Percentiles rank a stretch among this genome's conserved stretches.
These are phyloP conservation scores for Dichetophora obliterata DNA, from an alignment of 2,888 invertebrate species.

Conservation along the genomic window DNA sequence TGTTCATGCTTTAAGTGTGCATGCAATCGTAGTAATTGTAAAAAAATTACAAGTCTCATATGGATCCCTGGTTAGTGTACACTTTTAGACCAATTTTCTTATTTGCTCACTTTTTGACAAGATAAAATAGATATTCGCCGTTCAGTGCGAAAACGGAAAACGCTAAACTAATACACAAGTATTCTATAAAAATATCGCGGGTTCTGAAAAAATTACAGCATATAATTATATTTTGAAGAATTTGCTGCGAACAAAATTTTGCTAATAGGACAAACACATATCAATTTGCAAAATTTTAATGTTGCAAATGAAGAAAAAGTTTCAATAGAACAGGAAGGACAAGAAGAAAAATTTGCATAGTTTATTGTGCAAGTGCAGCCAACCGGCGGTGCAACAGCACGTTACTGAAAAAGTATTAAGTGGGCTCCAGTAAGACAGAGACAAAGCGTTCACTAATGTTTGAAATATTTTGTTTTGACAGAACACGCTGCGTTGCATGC, in stretches of 20 bases:
- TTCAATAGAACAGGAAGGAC: slow-evolving; percentile 22
- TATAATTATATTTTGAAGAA: not conserved
- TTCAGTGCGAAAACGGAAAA: slow-evolving; percentile 6
- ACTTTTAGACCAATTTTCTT: not conserved
- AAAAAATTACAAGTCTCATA: too few relatives aligned
- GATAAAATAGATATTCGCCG: slow-evolving; percentile 2
- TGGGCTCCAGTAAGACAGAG: slow-evolving; percentile 23
- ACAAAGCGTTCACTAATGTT: not conserved
- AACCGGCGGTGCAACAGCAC: slow-evolving; percentile 32
- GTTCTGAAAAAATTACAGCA: not conserved
- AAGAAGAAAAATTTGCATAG: slow-evolving; percentile 33
- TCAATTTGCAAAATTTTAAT: slow-evolving; percentile 14
- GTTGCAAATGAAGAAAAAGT: slow-evolving; percentile 29
- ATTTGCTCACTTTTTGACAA: slow-evolving; percentile 12
- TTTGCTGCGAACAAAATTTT: not conserved
- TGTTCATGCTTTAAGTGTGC: too few relatives aligned
- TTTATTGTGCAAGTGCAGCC: slow-evolving; percentile 27
- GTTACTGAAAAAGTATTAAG: slow-evolving; percentile 13
- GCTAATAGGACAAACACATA: too few relatives aligned
- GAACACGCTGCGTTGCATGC: slow-evolving; percentile 7
- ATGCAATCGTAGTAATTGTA: too few relatives aligned
- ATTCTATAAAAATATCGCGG: not conserved
- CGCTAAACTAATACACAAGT: not conserved
- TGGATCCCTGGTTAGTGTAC: not conserved
- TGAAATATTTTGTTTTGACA: slow-evolving; percentile 19